A percentile compares a stretch with the other conserved stretches of the same genome.
Conservation (phyloP, 2,113 vertebrate species). For the Bufo bufo region DNA sequence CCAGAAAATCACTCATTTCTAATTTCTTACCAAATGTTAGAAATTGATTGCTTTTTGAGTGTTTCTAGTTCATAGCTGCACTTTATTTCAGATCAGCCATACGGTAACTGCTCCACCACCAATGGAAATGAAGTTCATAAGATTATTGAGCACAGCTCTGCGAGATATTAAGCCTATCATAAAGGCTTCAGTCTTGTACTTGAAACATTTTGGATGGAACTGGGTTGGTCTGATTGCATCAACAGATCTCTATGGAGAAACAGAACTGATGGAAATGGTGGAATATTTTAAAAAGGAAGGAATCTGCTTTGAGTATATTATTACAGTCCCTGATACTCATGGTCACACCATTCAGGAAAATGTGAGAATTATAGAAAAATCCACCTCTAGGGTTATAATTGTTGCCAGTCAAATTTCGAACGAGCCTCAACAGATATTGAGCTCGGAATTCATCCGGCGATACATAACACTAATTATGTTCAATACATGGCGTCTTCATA, state of each 20-base stretch:
- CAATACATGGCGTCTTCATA: too few relatives aligned
- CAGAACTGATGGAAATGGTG: background rate
- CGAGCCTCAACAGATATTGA: too few relatives aligned
- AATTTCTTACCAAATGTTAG: too few relatives aligned
- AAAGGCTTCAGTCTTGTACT: background rate
- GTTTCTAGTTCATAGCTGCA: too few relatives aligned
- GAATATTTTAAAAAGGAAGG: background rate
- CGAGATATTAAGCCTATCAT: background rate
- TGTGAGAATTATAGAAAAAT: background rate
- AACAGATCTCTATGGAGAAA: background rate
- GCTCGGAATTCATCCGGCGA: too few relatives aligned
- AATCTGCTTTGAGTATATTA: slow-evolving; percentile 7
- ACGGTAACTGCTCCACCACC: background rate
- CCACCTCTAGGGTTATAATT: background rate
- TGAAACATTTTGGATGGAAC: background rate
- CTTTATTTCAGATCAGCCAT: background rate
- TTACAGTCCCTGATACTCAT: background rate
- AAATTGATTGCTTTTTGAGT: too few relatives aligned
- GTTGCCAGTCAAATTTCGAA: background rate
- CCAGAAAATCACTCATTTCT: too few relatives aligned
- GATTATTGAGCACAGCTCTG: background rate
- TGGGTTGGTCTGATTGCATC: background rate
- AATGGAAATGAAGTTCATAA: background rate
- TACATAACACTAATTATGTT: too few relatives aligned
- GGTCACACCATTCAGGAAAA: background rate